These are phyloP conservation scores for Trachemys scripta DNA, from an alignment of 2,113 vertebrate genomes.

Conservation along the genomic window DNA sequence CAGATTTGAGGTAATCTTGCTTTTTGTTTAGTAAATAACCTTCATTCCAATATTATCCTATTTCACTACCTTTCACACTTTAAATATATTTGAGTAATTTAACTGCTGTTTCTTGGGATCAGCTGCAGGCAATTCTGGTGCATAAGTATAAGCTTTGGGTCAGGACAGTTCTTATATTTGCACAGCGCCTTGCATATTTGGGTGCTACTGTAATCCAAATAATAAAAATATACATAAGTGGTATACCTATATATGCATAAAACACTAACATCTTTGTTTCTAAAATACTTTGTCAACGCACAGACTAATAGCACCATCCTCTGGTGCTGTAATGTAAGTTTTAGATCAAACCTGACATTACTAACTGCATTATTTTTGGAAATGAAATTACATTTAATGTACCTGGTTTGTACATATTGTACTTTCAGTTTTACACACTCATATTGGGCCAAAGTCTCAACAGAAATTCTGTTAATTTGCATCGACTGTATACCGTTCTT, in stretches of 20 bases:
- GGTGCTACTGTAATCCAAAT: not conserved
- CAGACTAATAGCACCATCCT: conserved; percentile 71
- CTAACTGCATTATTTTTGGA: conserved; percentile 59
- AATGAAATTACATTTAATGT: conserved; percentile 30
- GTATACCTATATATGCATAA: not conserved
- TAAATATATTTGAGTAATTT: not conserved
- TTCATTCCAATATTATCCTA: not conserved
- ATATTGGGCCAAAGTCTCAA: conserved; percentile 68
- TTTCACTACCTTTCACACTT: not conserved
- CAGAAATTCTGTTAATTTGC: conserved; percentile 75
- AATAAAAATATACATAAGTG: not conserved
- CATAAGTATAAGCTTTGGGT: not conserved
- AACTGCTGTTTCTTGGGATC: not conserved
- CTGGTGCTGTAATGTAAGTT: conserved; percentile 35
- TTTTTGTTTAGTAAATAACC: not conserved
- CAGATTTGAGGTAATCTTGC: not conserved
- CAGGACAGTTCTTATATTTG: not conserved
- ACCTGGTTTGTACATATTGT: conserved; percentile 39
- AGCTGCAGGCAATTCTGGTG: not conserved
- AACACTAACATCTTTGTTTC: not conserved
- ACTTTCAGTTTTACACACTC: conserved; percentile 78
- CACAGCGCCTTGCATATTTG: not conserved
- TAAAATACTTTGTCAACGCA: not conserved
- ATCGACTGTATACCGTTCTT: conserved; percentile 37
- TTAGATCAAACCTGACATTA: conserved; percentile 33